phyloP scores from a whole-genome alignment of 2,113 vertebrate species.

The Amia ocellicauda region DNA sequence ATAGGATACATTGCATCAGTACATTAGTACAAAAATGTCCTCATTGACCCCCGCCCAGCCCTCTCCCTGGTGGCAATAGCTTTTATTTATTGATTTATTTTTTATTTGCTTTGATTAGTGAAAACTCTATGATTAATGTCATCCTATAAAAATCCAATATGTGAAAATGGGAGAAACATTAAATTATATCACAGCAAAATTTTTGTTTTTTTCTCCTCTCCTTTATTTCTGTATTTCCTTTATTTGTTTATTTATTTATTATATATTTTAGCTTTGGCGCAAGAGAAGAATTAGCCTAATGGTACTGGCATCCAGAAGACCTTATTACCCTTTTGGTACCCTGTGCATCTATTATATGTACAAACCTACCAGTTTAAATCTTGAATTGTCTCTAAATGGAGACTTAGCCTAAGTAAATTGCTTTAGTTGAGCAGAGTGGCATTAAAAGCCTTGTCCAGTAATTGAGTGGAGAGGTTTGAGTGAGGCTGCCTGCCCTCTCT shows the following conservation, averaged over 20 bases:
- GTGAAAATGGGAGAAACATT: conserved; percentile 35
- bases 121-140: conserved; percentile 49
- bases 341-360: conserved; percentile 69
- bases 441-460: conserved; percentile 94
- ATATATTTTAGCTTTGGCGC: conserved; percentile 38
- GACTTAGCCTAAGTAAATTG: conserved; percentile 84
- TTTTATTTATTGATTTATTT: too few species aligned
- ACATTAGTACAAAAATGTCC: too few species aligned
- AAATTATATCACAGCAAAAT: conserved; percentile 44
- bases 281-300: conserved; percentile 71
- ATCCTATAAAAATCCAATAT: conserved; percentile 50
- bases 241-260: conserved; percentile 34
- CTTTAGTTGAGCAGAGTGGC: conserved; percentile 81
- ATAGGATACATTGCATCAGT: too few species aligned
- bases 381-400: conserved; percentile 76
- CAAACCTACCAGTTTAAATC: conserved; percentile 52
- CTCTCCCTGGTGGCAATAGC: too few species aligned
- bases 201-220: conserved; percentile 15
- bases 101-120: conserved; percentile 43
- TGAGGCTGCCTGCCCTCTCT: conserved; percentile 74
- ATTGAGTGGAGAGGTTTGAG: conserved; percentile 82
- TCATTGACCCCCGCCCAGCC: too few species aligned
- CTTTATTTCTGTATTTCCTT: not conserved
- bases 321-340: conserved; percentile 80
- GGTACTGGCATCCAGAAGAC: conserved; percentile 77